Evolutionary conservation across 2,113 vertebrate genomes (phyloP).

Genomic region (Phylloscopus whistleri): DNA sequence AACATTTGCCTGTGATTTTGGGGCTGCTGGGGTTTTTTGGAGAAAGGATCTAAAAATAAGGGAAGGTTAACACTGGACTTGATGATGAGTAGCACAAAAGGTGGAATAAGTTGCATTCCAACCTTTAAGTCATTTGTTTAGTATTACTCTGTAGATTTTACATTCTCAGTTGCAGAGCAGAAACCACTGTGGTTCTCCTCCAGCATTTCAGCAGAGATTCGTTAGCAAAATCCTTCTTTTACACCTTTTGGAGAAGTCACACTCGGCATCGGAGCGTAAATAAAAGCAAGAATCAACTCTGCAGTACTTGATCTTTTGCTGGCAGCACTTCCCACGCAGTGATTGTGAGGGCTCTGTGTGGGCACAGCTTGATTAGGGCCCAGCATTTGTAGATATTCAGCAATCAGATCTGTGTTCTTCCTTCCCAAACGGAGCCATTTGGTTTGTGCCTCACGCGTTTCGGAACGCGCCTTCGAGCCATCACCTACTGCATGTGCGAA

Average conservation of each 20-base stretch:
- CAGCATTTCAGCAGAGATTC: not conserved
- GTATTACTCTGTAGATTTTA: not conserved
- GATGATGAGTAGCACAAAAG: not conserved
- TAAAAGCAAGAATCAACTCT: slow-evolving; percentile 37
- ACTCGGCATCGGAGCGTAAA: not conserved
- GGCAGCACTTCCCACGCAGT: not conserved
- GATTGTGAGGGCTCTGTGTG: slow-evolving; percentile 27
- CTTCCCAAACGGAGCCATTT: not conserved
- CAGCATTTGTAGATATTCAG: not conserved
- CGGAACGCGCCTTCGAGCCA: not conserved
- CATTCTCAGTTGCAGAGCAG: not conserved
- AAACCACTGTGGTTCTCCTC: not conserved
- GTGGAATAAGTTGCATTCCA: not conserved
- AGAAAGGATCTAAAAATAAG: not conserved
- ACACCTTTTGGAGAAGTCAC: slow-evolving; percentile 7
- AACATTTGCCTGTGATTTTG: not conserved
- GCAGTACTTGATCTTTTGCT: slow-evolving; percentile 44
- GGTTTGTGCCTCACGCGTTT: slow-evolving; percentile 5
- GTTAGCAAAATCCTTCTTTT: not conserved
- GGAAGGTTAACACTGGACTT: not conserved
- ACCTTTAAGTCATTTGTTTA: not conserved
- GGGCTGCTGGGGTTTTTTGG: not conserved
- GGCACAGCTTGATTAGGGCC: slow-evolving; percentile 19
- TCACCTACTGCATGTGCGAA: slow-evolving; percentile 42
- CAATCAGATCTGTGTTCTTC: not conserved